phyloP scores from a whole-genome alignment of 2,888 invertebrate genomes.

The Rhamphomyia laevipes region DNA sequence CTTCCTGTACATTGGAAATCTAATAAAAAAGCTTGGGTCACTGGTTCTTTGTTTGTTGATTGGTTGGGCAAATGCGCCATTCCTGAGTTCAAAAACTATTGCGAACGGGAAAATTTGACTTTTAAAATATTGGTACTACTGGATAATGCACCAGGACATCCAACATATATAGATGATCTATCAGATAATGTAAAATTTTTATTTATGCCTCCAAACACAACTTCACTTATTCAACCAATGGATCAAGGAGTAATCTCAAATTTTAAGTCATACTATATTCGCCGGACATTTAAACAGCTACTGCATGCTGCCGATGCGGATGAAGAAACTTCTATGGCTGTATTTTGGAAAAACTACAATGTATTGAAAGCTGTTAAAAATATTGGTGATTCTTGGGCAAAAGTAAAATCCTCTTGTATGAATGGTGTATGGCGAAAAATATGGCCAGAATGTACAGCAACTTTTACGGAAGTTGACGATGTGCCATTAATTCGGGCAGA shows the following conservation, averaged over 20 bases:
- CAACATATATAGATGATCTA: slow-evolving; percentile 2
- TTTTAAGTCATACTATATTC: slow-evolving; percentile 1
- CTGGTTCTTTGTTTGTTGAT: slow-evolving; percentile 14
- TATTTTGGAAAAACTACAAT: too few relatives aligned
- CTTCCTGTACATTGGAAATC: slow-evolving; percentile 9
- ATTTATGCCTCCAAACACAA: slow-evolving; percentile 10
- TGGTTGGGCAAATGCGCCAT: slow-evolving; percentile 17
- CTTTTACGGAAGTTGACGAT: too few relatives aligned
- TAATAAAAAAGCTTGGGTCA: slow-evolving; percentile 18
- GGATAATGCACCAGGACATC: slow-evolving; percentile 13
- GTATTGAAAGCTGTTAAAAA: too few relatives aligned
- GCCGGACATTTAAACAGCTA: slow-evolving; percentile 3
- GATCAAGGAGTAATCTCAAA: background rate
- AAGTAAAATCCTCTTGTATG: slow-evolving; percentile 10
- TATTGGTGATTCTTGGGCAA: too few relatives aligned
- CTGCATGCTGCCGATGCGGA: slow-evolving; percentile 6
- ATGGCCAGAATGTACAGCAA: slow-evolving; percentile 15
- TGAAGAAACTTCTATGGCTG: slow-evolving; percentile 5
- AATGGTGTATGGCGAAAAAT: slow-evolving; percentile 14
- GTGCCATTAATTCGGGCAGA: too few relatives aligned
- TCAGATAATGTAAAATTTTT: slow-evolving; percentile 2
- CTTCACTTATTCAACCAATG: slow-evolving; percentile 4
- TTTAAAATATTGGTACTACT: slow-evolving; percentile 11
- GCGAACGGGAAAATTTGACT: background rate
- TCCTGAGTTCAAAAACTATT: slow-evolving; percentile 13